Base-by-base conservation (phyloP, 2,113 vertebrate species). In the Excalfactoria chinensis region DNA sequence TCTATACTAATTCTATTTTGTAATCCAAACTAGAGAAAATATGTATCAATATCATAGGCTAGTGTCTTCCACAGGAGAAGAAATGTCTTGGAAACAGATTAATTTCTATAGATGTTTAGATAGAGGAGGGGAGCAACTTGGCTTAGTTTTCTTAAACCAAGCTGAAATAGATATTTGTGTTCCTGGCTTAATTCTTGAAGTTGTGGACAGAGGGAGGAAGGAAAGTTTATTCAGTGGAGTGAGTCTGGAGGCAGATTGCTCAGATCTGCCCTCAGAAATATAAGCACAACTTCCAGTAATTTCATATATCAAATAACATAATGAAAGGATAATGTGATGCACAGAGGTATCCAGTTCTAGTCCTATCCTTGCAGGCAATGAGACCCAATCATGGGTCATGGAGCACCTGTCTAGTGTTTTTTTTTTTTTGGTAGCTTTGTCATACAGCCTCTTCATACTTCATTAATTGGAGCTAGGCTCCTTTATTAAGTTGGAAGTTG, bases 221-320 rank as follows among this genome's bases (percentile, higher is more conserved):
- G 64, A 75, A 94, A 93, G 43, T 73, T 23, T 73, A 66, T 83
- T 89, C 59, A 74, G 72, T 84, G 81, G 81, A 55, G 51, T 67
- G 93, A 96, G 78, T 89, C 49, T 84, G 82, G 78, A 87, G 93
- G 95, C 93, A 95, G 72, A 87, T 66, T 94, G 91, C 89, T 94
- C 89, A 80, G 46, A 63, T 80, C 71, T 92, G 63, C 78, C 86
- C 78, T 91, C 78, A 93, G 94, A 92, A 89, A 79, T 80, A 74
- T 64, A 90, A 93, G 78, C 55, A 79, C 49, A 83, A 73, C 25
- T 73, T 69, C 46, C 34, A 79, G 59, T 77, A 70, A 60, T 49
- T 95, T 95, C 51, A 55, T 68, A 77, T 66, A 14, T 20, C 76
- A 8, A 16, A 28, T 0, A 0, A 37, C 13, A 16, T 70, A 69